These are phyloP conservation scores for Rhinoraja longicauda DNA, from an alignment of 2,797 vertebrate species.

Conservation along the genomic window DNA sequence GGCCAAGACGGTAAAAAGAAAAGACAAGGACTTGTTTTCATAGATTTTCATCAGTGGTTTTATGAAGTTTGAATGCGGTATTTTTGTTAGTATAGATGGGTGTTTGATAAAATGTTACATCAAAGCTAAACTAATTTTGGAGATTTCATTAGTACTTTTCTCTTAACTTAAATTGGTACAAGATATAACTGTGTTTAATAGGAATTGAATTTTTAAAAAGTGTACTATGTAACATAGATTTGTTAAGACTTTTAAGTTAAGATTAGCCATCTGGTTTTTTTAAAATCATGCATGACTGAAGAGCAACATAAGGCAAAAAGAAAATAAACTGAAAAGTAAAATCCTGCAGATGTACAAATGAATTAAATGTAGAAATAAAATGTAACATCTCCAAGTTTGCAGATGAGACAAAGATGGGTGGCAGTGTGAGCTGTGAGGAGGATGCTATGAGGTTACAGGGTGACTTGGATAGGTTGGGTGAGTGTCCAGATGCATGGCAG, in stretches of 20 bases:
- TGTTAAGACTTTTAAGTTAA: neutral
- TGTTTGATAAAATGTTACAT: neutral
- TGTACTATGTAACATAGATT: neutral
- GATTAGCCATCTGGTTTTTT: too few species aligned
- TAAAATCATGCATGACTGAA: too few species aligned
- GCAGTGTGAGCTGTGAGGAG: too few species aligned
- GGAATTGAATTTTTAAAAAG: neutral
- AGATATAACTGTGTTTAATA: neutral
- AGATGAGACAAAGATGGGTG: too few species aligned
- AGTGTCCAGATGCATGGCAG: too few species aligned
- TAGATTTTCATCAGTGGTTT: neutral
- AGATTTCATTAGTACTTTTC: neutral
- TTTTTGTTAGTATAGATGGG: neutral
- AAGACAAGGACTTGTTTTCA: neutral
- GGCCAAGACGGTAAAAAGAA: constrained; percentile 14
- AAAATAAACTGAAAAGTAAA: too few species aligned
- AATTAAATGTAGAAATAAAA: too few species aligned
- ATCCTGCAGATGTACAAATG: too few species aligned
- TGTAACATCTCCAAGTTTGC: too few species aligned
- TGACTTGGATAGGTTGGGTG: too few species aligned
- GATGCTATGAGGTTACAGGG: too few species aligned
- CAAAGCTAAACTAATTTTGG: neutral
- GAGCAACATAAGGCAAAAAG: too few species aligned
- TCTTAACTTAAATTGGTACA: neutral
- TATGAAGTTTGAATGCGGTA: neutral